Evolutionary conservation across 2,113 vertebrate species (phyloP), one percentile per base, ranked within the genome.

Genomic region (Ascaphus truei): DNA sequence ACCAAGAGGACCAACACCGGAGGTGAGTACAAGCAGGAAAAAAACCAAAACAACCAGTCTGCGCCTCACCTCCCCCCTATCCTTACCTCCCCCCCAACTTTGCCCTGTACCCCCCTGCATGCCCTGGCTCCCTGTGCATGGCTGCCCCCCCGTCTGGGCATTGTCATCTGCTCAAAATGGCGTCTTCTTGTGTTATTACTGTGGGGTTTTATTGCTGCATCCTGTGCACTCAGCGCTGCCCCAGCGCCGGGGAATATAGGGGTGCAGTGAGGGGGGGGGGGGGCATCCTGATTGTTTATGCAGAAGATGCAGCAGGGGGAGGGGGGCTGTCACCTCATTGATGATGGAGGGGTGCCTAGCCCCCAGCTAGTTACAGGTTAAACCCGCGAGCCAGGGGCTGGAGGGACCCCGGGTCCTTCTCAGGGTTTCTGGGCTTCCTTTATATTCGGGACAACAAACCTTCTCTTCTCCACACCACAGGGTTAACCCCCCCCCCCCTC

Each of bases 141-240:
- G 56, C 16, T 52, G 11, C 66, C 39, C 7, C n/a, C 23, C 10
- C 9, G 5, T 33, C 15, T 23, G 7, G 10, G 18, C 33, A 51
- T 78, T 83, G 84, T 90, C 89, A 89, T 90, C 86, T 89, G 87
- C 88, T 87, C 89, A 91, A 91, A 88, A 90, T 91, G 90, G 90
- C 90, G 90, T 86, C 86, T 87, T 88, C 88, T 22, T 81, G 82
- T 88, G 83, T 80, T 85, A 77, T 85, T 84, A 33, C 41, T 71
- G n/a, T 57, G 20, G 57, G 8, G 3, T 48, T 29, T 27, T 60
- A 41, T 39, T 43, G 18, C 25, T 60, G n/a, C 33, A 39, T 60
- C 56, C 16, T 48, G 13, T 68, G 36, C 30, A 25, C n/a, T 18
- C 13, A 58, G 56, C 26, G 33, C 41, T n/a, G n/a, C n/a, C n/a